Evolutionary conservation across 1,140 invertebrate species (phyloP), one percentile per base, ranked within the genome.

Genomic region (Camponotus vicinus): DNA sequence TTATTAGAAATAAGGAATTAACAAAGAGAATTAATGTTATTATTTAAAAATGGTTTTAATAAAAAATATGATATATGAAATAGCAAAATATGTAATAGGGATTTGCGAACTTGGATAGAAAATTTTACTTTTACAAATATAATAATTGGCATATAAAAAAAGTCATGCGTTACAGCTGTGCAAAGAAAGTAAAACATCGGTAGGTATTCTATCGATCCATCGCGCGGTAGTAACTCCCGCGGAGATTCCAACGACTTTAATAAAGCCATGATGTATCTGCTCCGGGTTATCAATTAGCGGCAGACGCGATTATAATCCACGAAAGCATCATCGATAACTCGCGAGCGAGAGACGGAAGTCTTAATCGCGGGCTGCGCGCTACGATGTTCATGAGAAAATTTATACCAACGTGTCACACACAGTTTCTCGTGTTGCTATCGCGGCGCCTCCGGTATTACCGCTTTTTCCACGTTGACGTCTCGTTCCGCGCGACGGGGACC

Each of bases 231-330:
- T 32, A 49, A 5, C 63, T 69, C 34, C 13, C 64, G 32, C 32
- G 45, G 63, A 55, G 61, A 79, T 67, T 55, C 63, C 77, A 55
- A 37, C 15, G 34, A 21, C 77, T 69, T 80, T 69, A 80, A 80
- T 69, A 80, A 27, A 69, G 77, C 64, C 63, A 34, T 55, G 77
- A 80, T 57, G 77, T 69, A 80, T 80, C 77, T 80, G 34, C 75
- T 7, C 13, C 34, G 77, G n/a, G 63, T 80, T 80, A 80, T 70
- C 78, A 70, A 80, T 80, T 70, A 70, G 9, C 64, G 27, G 64
- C 34, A 45, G 27, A 55, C 34, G 63, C 63, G n/a, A 21, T 57
- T 49, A 52, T 52, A 57, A 66, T 42, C 77, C 49, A 55, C 45
- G 78, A 8, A 59, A 42, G 37, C 37, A 32, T 80, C 45, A 32